Base-by-base conservation (phyloP, 2,797 vertebrate genomes). In the Silurus lanzhouensis region DNA sequence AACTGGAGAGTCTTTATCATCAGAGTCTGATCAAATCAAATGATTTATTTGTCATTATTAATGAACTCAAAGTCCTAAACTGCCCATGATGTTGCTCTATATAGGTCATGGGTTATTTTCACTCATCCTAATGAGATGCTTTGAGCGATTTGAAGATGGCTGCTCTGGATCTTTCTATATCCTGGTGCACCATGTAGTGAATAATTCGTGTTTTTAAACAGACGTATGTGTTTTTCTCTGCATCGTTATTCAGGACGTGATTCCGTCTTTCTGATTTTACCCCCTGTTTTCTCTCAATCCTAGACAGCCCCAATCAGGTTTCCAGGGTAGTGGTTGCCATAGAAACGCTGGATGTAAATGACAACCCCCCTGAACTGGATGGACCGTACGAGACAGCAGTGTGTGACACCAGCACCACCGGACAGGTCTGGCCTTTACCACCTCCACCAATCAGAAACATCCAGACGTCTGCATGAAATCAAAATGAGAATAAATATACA, bases 291-390 rank as follows among this genome's bases (percentile, higher is more conserved):
- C 57, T 85, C 78, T 82, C 74, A 22, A 58, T 77, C 61, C 68
- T 93, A 98, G 97, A 98, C 92, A 97, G 96, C 89, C 96, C 96
- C 6, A 95, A 95, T 83, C 96, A 96, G 86, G 94, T 95, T 90
- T 95, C 96, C 77, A 95, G 94, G 60, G 95, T 96, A 44, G 95
- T 95, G 89, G 96, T 97, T 91, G 92, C 96, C 90, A 93, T 98
- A 94, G 96, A 97, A 91, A 97, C 96, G 15, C 92, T 98, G 86
- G 97, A 98, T 90, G 94, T 97, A 91, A 98, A 98, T 84, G 97
- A 98, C 94, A 97, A 97, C 22, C 93, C 96, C 2, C 97, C 97
- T 0, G 96, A 96, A 89, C 89, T 98, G 93, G 96, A 97, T 72
- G 94, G 96, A 63, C 92, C 94, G 86, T 97, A 97, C 60, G 91